phyloP scores from a whole-genome alignment of 2,113 vertebrate species.

The Origma solitaria region DNA sequence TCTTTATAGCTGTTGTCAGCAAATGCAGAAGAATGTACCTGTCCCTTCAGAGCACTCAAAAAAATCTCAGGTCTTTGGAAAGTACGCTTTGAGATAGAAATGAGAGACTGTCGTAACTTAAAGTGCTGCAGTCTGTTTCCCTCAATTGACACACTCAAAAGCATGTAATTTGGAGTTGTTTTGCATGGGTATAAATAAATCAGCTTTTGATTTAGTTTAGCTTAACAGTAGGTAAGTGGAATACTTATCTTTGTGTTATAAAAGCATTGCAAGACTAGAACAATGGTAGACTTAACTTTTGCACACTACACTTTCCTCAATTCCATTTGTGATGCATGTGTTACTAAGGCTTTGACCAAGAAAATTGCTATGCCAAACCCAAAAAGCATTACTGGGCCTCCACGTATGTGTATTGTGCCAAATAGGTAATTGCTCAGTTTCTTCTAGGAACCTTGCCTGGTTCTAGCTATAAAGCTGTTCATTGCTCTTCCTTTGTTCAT shows the following conservation, averaged over 20 bases:
- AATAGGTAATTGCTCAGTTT: neutral
- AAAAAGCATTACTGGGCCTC: rapidly evolving
- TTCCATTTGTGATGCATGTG: neutral
- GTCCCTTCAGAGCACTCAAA: neutral
- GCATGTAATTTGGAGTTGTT: neutral
- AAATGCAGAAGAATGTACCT: neutral
- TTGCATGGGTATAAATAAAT: neutral
- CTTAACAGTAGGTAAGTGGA: neutral
- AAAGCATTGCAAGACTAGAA: neutral
- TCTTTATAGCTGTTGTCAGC: neutral
- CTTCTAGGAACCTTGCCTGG: neutral
- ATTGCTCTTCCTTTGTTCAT: neutral
- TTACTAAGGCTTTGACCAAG: neutral
- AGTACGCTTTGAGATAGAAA: neutral
- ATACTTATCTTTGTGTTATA: neutral
- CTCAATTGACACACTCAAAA: neutral
- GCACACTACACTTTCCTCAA: rapidly evolving
- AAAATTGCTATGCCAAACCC: neutral
- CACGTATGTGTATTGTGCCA: neutral
- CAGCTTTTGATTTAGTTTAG: neutral
- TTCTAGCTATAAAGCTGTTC: neutral
- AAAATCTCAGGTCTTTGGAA: neutral
- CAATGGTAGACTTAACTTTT: neutral
- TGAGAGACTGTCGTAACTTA: neutral
- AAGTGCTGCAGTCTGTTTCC: neutral